Evolutionary conservation across 1,140 invertebrate genomes (phyloP).

Genomic region (Drosophila suzukii): DNA sequence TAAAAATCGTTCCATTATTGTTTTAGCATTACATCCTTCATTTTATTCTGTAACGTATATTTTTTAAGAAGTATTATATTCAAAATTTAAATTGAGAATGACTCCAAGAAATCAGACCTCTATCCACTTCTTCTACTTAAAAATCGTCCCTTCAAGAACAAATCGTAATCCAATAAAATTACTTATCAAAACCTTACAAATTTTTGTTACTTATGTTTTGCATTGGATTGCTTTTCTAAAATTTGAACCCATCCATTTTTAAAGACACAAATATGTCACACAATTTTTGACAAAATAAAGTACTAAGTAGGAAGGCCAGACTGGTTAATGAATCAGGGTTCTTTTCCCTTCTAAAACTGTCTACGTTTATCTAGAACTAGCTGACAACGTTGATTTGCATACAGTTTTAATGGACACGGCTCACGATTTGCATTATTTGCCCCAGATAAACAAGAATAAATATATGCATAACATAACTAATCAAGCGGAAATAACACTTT

Average conservation of each 20-base stretch:
- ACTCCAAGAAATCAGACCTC: not conserved
- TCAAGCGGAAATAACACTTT: conserved; percentile 49
- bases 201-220: too few species aligned
- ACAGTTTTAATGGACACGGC: conserved; percentile 28
- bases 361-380: not conserved
- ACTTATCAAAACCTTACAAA: too few species aligned
- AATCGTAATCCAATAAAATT: too few species aligned
- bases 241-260: too few species aligned
- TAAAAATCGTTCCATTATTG: too few species aligned
- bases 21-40: too few species aligned
- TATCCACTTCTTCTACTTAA: too few species aligned
- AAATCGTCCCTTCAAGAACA: too few species aligned
- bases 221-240: too few species aligned
- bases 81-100: not conserved
- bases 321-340: not conserved
- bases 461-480: conserved; percentile 49
- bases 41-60: too few species aligned
- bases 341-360: not conserved
- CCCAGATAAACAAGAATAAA: conserved; percentile 70
- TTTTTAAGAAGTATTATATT: too few species aligned
- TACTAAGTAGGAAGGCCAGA: not conserved
- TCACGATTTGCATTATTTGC: conserved; percentile 60
- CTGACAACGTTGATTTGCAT: conserved; percentile 35
- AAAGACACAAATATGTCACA: too few species aligned
- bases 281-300: not conserved